Evolutionary conservation across 2,113 vertebrate genomes (phyloP).

Genomic region (Empidonax alnorum): DNA sequence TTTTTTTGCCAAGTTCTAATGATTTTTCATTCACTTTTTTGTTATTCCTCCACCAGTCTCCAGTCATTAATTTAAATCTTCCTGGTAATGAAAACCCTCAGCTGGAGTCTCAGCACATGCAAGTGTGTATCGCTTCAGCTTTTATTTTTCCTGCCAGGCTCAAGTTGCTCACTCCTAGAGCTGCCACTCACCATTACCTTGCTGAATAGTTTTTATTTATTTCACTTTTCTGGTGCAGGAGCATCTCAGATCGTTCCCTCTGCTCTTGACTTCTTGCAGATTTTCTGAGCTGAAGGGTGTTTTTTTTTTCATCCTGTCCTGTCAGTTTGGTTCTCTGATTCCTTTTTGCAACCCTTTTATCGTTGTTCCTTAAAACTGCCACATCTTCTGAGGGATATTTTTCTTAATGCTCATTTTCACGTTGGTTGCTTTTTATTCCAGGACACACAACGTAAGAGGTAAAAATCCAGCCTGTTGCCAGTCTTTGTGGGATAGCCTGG

Average conservation of each 20-base stretch:
- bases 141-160: not conserved
- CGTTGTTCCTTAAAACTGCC: not conserved
- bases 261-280: not conserved
- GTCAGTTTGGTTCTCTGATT: not conserved
- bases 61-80: conserved; percentile 32
- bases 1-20: not conserved
- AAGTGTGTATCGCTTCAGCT: not conserved
- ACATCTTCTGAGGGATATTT: not conserved
- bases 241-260: not conserved
- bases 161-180: not conserved
- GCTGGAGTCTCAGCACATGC: not conserved
- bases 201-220: not conserved
- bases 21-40: conserved; percentile 10
- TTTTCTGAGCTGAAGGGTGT: not conserved
- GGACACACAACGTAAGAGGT: not conserved
- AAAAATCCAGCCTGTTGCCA: not conserved
- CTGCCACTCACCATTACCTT: not conserved
- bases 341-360: not conserved
- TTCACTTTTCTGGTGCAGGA: not conserved
- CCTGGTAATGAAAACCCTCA: not conserved
- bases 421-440: not conserved
- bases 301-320: not conserved
- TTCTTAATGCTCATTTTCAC: not conserved
- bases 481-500: not conserved
- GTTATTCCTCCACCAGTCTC: not conserved